Conservation (phyloP, 1,140 invertebrate genomes). For the Meloidogyne floridensis region DNA sequence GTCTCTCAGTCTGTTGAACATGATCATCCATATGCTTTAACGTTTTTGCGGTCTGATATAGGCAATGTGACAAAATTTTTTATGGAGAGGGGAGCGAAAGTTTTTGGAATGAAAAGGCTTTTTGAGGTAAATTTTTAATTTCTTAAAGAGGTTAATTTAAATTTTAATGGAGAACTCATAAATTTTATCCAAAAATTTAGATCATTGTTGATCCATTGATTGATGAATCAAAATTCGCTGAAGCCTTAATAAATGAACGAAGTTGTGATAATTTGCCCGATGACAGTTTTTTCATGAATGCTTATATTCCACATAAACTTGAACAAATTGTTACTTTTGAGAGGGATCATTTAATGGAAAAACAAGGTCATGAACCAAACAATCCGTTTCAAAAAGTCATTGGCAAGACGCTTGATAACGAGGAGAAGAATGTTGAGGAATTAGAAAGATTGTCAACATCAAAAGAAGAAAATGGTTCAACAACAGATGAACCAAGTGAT, state of each 20-base stretch:
- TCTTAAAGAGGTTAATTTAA: constrained; percentile 71
- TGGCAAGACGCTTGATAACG: constrained; percentile 49
- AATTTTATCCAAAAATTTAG: constrained; percentile 10
- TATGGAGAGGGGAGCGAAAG: constrained; percentile 81
- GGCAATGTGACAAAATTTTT: constrained; percentile 91
- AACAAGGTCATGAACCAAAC: constrained; percentile 73
- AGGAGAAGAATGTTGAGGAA: not conserved
- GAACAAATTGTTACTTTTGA: constrained; percentile 87
- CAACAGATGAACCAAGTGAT: constrained; percentile 25
- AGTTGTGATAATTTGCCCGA: constrained; percentile 74
- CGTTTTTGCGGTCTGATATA: constrained; percentile 92
- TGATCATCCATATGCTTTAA: constrained; percentile 89
- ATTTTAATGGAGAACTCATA: not conserved
- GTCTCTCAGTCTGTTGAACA: constrained; percentile 97
- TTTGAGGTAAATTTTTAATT: constrained; percentile 89
- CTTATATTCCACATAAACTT: constrained; percentile 90
- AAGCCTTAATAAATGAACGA: constrained; percentile 68
- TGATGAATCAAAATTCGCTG: constrained; percentile 75
- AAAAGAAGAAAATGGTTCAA: not conserved
- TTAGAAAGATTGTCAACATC: not conserved
- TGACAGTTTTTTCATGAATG: constrained; percentile 87
- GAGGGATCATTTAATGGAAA: constrained; percentile 79
- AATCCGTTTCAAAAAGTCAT: constrained; percentile 68
- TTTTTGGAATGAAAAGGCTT: constrained; percentile 84
- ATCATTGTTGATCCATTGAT: constrained; percentile 77